A percentile compares a stretch with the other conserved stretches of the same genome.
These are phyloP conservation scores for Zeuzera pyrina DNA, from an alignment of 2,888 invertebrate genomes.

Conservation along the genomic window DNA sequence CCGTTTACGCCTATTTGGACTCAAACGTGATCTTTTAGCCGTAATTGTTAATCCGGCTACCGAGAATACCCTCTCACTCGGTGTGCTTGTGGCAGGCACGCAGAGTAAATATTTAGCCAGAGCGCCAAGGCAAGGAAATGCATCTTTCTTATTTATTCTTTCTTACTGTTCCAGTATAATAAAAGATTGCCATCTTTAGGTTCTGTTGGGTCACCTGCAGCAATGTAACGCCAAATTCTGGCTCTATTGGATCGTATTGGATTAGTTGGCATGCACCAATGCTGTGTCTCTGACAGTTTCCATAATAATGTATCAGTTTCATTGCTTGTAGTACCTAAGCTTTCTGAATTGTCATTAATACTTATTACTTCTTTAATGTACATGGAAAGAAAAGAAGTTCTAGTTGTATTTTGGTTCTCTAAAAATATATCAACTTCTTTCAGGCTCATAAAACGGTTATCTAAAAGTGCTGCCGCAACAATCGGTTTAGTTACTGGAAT, in stretches of 20 bases:
- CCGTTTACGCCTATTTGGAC: slow-evolving; percentile 3
- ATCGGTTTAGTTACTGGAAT: slow-evolving; percentile 5
- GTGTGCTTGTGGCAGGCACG: slow-evolving; percentile 13
- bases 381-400: slow-evolving; percentile 2
- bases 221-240: slow-evolving; percentile 5
- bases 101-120: slow-evolving; percentile 6
- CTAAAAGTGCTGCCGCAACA: slow-evolving; percentile 7
- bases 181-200: slow-evolving; percentile 4
- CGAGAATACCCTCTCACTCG: slow-evolving; percentile 14
- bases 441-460: slow-evolving; percentile 5
- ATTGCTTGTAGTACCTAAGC: neutral
- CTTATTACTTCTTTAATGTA: slow-evolving; percentile 1
- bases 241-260: neutral
- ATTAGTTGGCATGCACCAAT: neutral
- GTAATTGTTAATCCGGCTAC: slow-evolving; percentile 9
- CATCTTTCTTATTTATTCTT: slow-evolving; percentile 1
- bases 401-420: slow-evolving; percentile 2
- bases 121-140: slow-evolving; percentile 4
- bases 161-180: slow-evolving; percentile 5
- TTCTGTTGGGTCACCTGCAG: neutral
- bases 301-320: neutral
- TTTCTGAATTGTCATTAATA: too few species aligned
- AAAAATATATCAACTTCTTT: slow-evolving; percentile 2
- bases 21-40: slow-evolving; percentile 11
- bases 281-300: slow-evolving; percentile 1